Conservation (phyloP, 2,113 vertebrate species). For the Perognathus longimembris region DNA sequence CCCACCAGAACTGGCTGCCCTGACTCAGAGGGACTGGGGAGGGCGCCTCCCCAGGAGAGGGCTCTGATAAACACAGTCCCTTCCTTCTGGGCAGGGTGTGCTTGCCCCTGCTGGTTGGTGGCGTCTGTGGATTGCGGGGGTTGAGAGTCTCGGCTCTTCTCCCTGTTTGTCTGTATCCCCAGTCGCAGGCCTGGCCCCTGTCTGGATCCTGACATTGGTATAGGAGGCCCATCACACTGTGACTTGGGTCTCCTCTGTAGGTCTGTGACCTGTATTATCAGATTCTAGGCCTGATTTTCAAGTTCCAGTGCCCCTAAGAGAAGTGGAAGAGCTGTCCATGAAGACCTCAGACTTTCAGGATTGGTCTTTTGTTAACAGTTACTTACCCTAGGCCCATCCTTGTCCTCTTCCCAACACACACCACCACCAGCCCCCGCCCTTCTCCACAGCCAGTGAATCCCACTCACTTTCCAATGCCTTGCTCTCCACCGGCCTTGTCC, state of each 20-base stretch:
- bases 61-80: accelerated
- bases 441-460: too few relatives aligned
- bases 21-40: not conserved
- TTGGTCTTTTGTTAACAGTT: not conserved
- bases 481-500: not conserved
- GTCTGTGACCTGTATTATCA: too few relatives aligned
- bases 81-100: not conserved
- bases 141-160: not conserved
- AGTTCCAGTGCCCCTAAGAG: too few relatives aligned
- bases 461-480: too few relatives aligned
- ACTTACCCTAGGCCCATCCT: too few relatives aligned
- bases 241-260: not conserved
- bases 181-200: not conserved
- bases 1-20: not conserved
- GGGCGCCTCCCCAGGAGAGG: not conserved
- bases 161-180: accelerated
- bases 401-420: not conserved
- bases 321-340: not conserved
- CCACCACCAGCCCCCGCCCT: not conserved
- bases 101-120: not conserved
- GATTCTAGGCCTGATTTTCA: not conserved
- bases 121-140: not conserved
- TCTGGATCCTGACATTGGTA: not conserved
- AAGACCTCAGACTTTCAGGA: not conserved
- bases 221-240: not conserved